Evolutionary conservation across 2,113 vertebrate species (phyloP), one percentile per base, ranked within the genome.

Genomic region (Origma solitaria): DNA sequence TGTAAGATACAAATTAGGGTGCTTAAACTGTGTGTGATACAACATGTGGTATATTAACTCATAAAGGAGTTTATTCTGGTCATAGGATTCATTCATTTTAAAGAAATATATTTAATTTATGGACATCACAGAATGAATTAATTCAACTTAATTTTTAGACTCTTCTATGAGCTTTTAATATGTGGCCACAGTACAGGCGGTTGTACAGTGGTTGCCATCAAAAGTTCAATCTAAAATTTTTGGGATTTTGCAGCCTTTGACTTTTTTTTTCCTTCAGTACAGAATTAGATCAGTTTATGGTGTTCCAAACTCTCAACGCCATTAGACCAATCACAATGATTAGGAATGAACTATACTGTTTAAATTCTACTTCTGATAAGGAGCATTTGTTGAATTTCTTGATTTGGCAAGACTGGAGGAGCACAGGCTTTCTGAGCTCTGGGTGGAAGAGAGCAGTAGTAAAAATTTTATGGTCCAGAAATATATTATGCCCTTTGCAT

Each of bases 71-170:
- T 40, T 71, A 90, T 97, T 38, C 57, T 92, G 54, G 53, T 95
- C 51, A 61, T 40, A 92, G 64, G 56, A 82, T 95, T 97, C 30
- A 81, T 91, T 96, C 80, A 68, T 77, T 73, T 96, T 84, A 88
- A 88, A 81, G 92, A 96, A 92, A 61, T 93, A 72, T 93, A 76
- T 82, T 90, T 86, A 13, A 20, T 95, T 94, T 86, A 73, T 78
- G 71, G 66, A 77, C 58, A 90, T 72, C 83, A 72, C 68, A 78
- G 70, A 96, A 62, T 50, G 3, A 91, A 70, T 66, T 68, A 77
- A 54, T 94, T 95, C 38, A 70, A 89, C 82, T 49, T 75, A 69
- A 90, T 73, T 53, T 95, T 89, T 85, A 86, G 61, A 17, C 42
- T 86, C 45, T 77, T 91, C 56, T 76, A 1, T 89, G 53, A 87